Percentiles rank a stretch among this genome's conserved stretches.
Evolutionary conservation across 64 coral and sea anemone genomes (phyloP).

Genomic region (Stichodactyla mertensii): DNA sequence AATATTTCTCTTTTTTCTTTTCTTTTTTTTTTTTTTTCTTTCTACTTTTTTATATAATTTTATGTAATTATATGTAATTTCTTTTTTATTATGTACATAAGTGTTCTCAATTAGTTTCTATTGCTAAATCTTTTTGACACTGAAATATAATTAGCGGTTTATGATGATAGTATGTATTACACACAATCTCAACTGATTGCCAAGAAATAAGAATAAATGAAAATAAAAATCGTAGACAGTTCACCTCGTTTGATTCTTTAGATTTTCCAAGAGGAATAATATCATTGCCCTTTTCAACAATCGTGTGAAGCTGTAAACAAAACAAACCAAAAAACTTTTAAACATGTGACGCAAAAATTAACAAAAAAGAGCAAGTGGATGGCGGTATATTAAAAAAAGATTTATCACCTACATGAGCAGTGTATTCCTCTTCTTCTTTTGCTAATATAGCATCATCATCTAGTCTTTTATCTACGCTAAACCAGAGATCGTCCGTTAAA

Average conservation of each 20-base stretch:
- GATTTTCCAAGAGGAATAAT: constrained; percentile 90
- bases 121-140: too few relatives aligned
- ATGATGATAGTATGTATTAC: too few relatives aligned
- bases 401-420: constrained; percentile 55
- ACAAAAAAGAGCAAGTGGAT: not conserved
- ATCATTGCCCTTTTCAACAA: constrained; percentile 83
- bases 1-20: too few relatives aligned
- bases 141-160: too few relatives aligned
- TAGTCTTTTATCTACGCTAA: constrained; percentile 78
- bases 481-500: constrained; percentile 72
- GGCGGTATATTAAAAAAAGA: not conserved
- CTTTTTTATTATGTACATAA: too few relatives aligned
- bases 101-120: too few relatives aligned
- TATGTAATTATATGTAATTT: too few relatives aligned
- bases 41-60: too few relatives aligned
- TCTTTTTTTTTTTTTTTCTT: too few relatives aligned
- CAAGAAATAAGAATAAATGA: too few relatives aligned
- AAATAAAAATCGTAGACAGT: not conserved
- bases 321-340: not conserved
- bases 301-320: constrained; percentile 60
- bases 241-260: constrained; percentile 78
- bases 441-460: constrained; percentile 88
- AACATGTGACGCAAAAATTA: not conserved
- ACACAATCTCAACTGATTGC: too few relatives aligned
- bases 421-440: constrained; percentile 95